Conservation (phyloP, 2,888 invertebrate species). For the Gonocerus acuteangulatus region DNA sequence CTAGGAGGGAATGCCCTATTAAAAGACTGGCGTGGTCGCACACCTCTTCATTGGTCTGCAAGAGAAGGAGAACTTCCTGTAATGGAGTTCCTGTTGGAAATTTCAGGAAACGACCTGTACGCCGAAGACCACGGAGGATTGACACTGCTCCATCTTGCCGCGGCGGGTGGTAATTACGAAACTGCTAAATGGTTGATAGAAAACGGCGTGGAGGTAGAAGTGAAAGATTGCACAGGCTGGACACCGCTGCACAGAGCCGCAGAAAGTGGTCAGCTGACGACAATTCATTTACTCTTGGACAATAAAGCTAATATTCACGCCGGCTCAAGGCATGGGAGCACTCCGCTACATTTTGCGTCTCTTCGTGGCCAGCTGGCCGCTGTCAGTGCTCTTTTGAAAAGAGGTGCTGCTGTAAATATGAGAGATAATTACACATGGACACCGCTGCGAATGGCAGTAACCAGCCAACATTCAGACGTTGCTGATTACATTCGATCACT, state of each 20-base stretch:
- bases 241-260: conserved; percentile 89
- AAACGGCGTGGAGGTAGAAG: neutral
- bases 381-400: neutral
- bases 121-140: neutral
- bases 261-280: conserved; percentile 64
- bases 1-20: neutral
- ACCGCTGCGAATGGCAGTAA: neutral
- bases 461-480: neutral
- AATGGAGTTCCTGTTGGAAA: conserved; percentile 57
- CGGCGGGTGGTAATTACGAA: neutral
- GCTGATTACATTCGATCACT: neutral
- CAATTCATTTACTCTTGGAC: conserved; percentile 61
- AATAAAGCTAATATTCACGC: conserved; percentile 63
- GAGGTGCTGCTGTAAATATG: neutral
- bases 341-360: neutral
- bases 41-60: conserved; percentile 82
- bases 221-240: neutral
- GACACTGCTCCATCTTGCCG: neutral
- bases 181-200: neutral
- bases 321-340: neutral
- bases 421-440: neutral
- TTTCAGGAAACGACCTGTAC: conserved; percentile 58
- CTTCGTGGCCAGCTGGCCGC: neutral
- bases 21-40: conserved; percentile 47
- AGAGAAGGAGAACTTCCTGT: conserved; percentile 72